These are phyloP conservation scores for Gonioctena quinquepunctata DNA, from an alignment of 1,140 invertebrate genomes.

Conservation along the genomic window DNA sequence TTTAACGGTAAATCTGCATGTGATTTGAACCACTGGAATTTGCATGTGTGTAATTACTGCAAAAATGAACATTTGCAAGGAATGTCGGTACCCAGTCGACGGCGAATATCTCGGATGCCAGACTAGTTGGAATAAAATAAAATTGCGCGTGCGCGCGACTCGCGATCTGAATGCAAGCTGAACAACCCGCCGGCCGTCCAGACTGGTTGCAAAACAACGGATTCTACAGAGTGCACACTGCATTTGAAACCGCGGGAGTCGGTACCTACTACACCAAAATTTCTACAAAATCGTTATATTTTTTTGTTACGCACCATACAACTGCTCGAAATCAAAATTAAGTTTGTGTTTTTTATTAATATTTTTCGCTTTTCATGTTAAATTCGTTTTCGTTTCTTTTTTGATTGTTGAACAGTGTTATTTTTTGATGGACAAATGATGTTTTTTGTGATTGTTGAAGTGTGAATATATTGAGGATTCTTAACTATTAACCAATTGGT, in stretches of 20 bases:
- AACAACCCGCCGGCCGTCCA: constrained; percentile 38
- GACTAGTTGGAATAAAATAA: constrained; percentile 43
- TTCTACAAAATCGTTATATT: constrained; percentile 39
- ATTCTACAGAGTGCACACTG: constrained; percentile 52
- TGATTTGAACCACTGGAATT: not conserved
- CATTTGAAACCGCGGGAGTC: constrained; percentile 53
- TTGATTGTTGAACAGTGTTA: constrained; percentile 41
- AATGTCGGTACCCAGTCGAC: constrained; percentile 20
- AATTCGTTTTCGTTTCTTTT: constrained; percentile 21
- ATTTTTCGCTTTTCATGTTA: constrained; percentile 32
- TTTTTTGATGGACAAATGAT: constrained; percentile 47
- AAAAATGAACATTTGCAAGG: not conserved
- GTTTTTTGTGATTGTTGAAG: constrained; percentile 54
- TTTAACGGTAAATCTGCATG: not conserved
- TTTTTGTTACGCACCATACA: constrained; percentile 34
- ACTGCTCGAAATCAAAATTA: constrained; percentile 29
- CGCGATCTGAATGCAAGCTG: constrained; percentile 50
- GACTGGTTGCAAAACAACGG: constrained; percentile 50
- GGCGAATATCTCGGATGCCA: constrained; percentile 27
- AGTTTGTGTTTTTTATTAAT: constrained; percentile 36
- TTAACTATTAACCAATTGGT: constrained; percentile 21
- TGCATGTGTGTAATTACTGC: too few species aligned
- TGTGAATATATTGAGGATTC: constrained; percentile 36
- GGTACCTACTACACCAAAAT: constrained; percentile 54
- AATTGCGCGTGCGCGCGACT: constrained; percentile 36